These are phyloP conservation scores for Rhizoglyphus robini DNA, from an alignment of 1,140 invertebrate genomes.

Conservation along the genomic window DNA sequence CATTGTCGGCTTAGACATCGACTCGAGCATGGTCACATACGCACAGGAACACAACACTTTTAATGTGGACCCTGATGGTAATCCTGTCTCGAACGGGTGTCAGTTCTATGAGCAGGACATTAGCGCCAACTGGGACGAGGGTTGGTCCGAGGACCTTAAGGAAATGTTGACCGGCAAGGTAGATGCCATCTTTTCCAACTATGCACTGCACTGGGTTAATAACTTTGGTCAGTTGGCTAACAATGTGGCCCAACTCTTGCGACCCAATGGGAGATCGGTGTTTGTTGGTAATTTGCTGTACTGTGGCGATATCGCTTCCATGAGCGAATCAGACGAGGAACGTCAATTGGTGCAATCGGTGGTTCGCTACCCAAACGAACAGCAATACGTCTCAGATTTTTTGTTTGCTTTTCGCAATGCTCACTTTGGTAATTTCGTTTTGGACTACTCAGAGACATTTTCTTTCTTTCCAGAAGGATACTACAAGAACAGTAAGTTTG, in stretches of 20 bases:
- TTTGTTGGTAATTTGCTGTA: conserved; percentile 12
- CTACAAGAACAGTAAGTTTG: conserved; percentile 12
- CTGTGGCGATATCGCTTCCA: not conserved
- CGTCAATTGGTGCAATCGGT: not conserved
- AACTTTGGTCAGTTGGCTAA: not conserved
- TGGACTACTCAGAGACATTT: not conserved
- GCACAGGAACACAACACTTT: not conserved
- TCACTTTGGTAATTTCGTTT: not conserved
- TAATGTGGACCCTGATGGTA: not conserved
- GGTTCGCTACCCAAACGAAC: conserved; percentile 9
- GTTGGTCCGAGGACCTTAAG: conserved; percentile 4
- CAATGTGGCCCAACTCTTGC: conserved; percentile 1
- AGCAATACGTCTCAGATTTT: not conserved
- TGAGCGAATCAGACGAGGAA: not conserved
- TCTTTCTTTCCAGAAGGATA: not conserved
- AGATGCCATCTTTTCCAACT: conserved; percentile 12
- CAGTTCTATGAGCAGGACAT: conserved; percentile 9
- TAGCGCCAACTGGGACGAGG: not conserved
- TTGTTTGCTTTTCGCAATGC: not conserved
- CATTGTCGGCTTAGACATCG: conserved; percentile 13
- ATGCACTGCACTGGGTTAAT: conserved; percentile 13
- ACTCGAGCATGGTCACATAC: not conserved
- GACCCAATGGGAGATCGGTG: not conserved
- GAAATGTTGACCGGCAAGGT: not conserved
- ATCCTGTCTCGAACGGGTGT: not conserved